phyloP scores from a whole-genome alignment of 2,113 vertebrate species.

The Equus przewalskii region DNA sequence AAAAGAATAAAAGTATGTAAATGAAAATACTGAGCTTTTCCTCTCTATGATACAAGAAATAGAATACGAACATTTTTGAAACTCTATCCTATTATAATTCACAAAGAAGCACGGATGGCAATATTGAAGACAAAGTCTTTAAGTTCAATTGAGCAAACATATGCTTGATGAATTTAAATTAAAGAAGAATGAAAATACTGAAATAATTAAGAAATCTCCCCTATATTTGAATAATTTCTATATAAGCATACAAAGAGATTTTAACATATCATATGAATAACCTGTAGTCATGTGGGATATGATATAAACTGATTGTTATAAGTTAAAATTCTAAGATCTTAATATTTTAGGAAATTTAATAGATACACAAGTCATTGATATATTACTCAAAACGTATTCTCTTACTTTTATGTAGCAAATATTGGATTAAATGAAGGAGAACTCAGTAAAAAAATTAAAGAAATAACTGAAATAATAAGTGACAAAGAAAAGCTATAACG shows the following conservation, averaged over 20 bases:
- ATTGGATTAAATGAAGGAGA: background rate
- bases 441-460: background rate
- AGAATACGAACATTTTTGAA: background rate
- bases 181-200: background rate
- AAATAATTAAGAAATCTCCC: background rate
- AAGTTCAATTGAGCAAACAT: slow-evolving; percentile 35
- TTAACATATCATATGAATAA: slow-evolving; percentile 16
- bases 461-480: background rate
- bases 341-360: slow-evolving; percentile 43
- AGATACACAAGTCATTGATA: background rate
- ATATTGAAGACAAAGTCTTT: background rate
- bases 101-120: background rate
- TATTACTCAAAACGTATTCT: background rate
- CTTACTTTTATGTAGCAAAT: background rate
- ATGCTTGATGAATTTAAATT: background rate
- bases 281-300: background rate
- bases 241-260: background rate
- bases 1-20: background rate
- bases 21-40: slow-evolving; percentile 29
- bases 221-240: slow-evolving; percentile 3
- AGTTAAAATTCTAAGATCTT: slow-evolving; percentile 46
- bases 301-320: background rate
- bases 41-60: background rate
- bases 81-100: background rate
- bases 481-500: background rate